Base-by-base conservation (phyloP, 2,113 vertebrate genomes). In the Protobothrops mucrosquamatus region DNA sequence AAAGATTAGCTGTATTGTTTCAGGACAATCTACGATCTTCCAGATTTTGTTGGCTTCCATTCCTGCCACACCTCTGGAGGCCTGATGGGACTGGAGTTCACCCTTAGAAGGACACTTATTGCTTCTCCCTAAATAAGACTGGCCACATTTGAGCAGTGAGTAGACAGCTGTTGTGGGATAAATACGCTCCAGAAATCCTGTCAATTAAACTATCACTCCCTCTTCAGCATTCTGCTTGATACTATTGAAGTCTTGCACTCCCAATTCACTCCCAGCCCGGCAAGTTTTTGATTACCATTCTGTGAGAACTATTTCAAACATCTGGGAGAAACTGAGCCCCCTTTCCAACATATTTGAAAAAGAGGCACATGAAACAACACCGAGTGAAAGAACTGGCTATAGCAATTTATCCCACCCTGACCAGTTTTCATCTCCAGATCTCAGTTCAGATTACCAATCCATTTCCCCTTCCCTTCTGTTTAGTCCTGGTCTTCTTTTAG, bases 391-490 rank as follows among this genome's bases (percentile, higher is more conserved):
- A 59, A 18, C 8, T 74, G 61, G 61, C n/a, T 81, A 10, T 20
- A 59, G 18, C 12, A n/a, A 61, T 69, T 92, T 39, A 46, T 92
- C 57, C n/a, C 39, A 56, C 15, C 39, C 64, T 88, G 18, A 22
- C 54, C 54, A 43, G n/a, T 34, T 87, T 93, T 48, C 61, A 43
- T 23, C 46, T 90, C 55, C 55, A 29, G 88, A 93, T 93, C 54
- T 39, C 4, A 29, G 85, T 93, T 93, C 88, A 39, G 55, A 26
- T 90, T 24, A 34, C 3, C 12, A 39, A 15, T 20, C 12, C 1
- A 34, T 93, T 90, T 93, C 89, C 89, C 23, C 39, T 90, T 52
- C 88, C 89, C 88, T 90, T 93, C 29, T 86, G 52, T 81, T 81
- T 55, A 88, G 52, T 88, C 9, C 22, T 74, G 34, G 51, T 39